Percentiles rank a stretch among this genome's conserved stretches.
Evolutionary conservation across 1,140 invertebrate species (phyloP).

Genomic region (Heliconius hewitsoni): DNA sequence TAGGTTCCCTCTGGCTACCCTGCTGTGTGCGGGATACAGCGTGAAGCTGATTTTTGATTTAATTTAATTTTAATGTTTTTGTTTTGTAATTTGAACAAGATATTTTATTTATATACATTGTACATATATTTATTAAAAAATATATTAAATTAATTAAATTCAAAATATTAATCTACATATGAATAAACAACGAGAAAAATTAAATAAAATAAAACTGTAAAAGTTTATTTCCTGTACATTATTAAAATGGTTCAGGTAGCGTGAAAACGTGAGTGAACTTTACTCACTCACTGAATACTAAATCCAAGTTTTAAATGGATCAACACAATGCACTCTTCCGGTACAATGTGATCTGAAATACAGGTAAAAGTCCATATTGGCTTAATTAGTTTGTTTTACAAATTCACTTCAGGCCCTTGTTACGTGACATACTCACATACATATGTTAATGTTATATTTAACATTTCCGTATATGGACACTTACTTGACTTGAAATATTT

Average conservation of each 20-base stretch:
- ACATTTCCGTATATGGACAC: too few relatives aligned
- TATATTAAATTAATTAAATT: neutral
- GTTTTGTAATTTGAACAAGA: too few relatives aligned
- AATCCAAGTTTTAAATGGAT: constrained; percentile 47
- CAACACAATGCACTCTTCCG: constrained; percentile 44
- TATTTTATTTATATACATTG: too few relatives aligned
- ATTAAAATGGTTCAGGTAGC: constrained; percentile 17
- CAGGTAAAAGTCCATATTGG: neutral
- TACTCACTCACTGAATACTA: constrained; percentile 36
- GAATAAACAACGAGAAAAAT: neutral
- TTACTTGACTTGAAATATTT: neutral
- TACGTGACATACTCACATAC: neutral
- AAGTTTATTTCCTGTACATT: constrained; percentile 15
- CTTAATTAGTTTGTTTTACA: neutral
- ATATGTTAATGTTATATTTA: too few relatives aligned
- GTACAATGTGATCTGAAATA: constrained; percentile 8
- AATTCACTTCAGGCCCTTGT: neutral
- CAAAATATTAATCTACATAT: neutral
- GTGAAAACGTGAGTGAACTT: constrained; percentile 23
- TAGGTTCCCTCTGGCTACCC: too few relatives aligned
- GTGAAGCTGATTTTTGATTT: too few relatives aligned
- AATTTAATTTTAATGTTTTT: too few relatives aligned
- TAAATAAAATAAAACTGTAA: constrained; percentile 7
- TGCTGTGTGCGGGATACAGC: too few relatives aligned
- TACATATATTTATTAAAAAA: too few relatives aligned